Conservation (phyloP, 2,888 invertebrate species). For the Eupithecia vulgata region DNA sequence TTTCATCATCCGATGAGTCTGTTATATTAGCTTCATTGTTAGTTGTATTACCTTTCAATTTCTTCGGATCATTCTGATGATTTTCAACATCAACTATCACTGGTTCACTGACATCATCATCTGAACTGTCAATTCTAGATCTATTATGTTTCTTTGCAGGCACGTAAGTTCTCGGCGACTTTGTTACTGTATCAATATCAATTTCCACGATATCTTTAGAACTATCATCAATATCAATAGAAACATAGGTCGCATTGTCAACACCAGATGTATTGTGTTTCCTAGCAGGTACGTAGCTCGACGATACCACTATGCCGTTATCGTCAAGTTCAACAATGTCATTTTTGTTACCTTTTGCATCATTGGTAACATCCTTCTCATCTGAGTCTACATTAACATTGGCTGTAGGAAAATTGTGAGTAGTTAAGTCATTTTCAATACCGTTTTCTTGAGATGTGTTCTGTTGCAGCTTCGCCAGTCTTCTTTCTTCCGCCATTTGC, state of each 20-base stretch:
- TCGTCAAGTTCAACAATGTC: slow-evolving; percentile 22
- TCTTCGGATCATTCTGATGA: slow-evolving; percentile 8
- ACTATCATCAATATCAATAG: slow-evolving; percentile 1
- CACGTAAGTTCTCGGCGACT: slow-evolving; percentile 14
- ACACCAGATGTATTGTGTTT: slow-evolving; percentile 16
- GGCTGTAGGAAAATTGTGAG: not conserved
- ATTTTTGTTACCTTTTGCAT: slow-evolving; percentile 9
- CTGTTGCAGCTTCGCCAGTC: slow-evolving; percentile 80
- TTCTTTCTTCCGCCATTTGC: slow-evolving; percentile 85
- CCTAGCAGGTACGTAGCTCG: slow-evolving; percentile 21
- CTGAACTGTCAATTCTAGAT: slow-evolving; percentile 38
- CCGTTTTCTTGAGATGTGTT: slow-evolving; percentile 36
- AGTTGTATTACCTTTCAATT: not conserved
- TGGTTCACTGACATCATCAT: slow-evolving; percentile 21
- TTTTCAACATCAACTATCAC: slow-evolving; percentile 22
- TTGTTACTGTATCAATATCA: slow-evolving; percentile 20
- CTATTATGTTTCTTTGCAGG: slow-evolving; percentile 25
- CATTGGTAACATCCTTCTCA: slow-evolving; percentile 36
- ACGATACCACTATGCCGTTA: slow-evolving; percentile 10
- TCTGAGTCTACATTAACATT: no score
- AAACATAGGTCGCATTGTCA: not conserved
- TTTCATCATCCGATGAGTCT: slow-evolving; percentile 12
- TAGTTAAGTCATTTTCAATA: not conserved
- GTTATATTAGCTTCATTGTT: not conserved
- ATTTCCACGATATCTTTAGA: slow-evolving; percentile 15